phyloP scores from a whole-genome alignment of 2,888 invertebrate genomes.

The Seira musarum region DNA sequence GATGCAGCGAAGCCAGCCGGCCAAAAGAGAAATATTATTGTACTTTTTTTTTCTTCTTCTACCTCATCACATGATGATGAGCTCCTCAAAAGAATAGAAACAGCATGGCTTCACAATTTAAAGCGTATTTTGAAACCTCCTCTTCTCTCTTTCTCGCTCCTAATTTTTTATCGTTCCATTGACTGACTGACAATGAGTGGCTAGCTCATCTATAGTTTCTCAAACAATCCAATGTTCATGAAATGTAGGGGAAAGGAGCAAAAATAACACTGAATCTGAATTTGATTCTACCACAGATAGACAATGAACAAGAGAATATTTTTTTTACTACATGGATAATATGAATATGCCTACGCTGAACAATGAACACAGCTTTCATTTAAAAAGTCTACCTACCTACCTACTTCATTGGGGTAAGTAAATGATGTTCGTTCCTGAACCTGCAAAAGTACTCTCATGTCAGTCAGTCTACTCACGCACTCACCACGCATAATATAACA shows the following conservation, averaged over 20 bases:
- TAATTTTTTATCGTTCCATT: constrained; percentile 59
- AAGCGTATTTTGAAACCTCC: constrained; percentile 27
- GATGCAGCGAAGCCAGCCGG: neutral
- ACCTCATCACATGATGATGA: neutral
- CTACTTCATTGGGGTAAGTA: too few species aligned
- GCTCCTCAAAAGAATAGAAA: constrained; percentile 15
- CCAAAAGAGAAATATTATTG: constrained; percentile 1
- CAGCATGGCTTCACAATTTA: constrained; percentile 29
- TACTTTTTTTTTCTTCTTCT: neutral
- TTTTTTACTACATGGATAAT: constrained; percentile 5
- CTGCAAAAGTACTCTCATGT: too few species aligned
- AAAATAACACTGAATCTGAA: neutral
- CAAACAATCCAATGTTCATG: too few species aligned
- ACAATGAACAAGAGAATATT: too few species aligned
- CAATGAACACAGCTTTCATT: neutral
- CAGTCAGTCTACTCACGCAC: too few species aligned
- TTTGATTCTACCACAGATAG: too few species aligned
- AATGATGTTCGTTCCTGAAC: too few species aligned
- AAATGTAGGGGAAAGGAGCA: too few species aligned
- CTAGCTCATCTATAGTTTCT: too few species aligned
- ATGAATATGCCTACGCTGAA: neutral
- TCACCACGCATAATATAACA: too few species aligned
- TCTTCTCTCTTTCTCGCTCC: neutral
- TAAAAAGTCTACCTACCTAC: too few species aligned
- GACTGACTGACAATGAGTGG: too few species aligned